Percentiles rank a stretch among this genome's conserved stretches.
Conservation (phyloP, 1,140 invertebrate species). For the Procambarus virginalis region DNA sequence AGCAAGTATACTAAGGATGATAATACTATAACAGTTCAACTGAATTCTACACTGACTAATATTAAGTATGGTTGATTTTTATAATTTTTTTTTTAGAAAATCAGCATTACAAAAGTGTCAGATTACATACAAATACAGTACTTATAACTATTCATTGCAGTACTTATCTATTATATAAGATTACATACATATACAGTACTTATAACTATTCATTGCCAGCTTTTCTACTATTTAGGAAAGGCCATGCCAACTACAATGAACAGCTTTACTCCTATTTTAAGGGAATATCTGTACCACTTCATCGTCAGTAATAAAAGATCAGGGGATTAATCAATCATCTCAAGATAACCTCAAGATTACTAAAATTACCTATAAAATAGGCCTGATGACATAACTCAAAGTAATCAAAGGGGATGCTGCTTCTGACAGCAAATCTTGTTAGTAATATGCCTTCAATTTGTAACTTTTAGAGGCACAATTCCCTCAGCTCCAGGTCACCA, state of each 20-base stretch:
- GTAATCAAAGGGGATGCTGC: not conserved
- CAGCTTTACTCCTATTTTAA: not conserved
- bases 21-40: not conserved
- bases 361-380: not conserved
- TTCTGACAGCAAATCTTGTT: not conserved
- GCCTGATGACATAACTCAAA: not conserved
- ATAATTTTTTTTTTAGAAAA: too few species aligned
- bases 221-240: not conserved
- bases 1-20: not conserved
- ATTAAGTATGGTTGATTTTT: not conserved
- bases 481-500: too few species aligned
- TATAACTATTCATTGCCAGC: not conserved
- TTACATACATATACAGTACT: not conserved
- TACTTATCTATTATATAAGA: too few species aligned
- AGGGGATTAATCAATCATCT: too few species aligned
- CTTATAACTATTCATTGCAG: not conserved
- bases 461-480: too few species aligned
- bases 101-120: too few species aligned
- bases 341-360: too few species aligned
- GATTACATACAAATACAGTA: not conserved
- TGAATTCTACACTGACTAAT: not conserved
- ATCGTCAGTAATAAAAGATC: not conserved
- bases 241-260: not conserved
- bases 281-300: not conserved
- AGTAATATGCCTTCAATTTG: too few species aligned